Conservation (phyloP, 2,888 invertebrate species). For the Acheta domesticus region DNA sequence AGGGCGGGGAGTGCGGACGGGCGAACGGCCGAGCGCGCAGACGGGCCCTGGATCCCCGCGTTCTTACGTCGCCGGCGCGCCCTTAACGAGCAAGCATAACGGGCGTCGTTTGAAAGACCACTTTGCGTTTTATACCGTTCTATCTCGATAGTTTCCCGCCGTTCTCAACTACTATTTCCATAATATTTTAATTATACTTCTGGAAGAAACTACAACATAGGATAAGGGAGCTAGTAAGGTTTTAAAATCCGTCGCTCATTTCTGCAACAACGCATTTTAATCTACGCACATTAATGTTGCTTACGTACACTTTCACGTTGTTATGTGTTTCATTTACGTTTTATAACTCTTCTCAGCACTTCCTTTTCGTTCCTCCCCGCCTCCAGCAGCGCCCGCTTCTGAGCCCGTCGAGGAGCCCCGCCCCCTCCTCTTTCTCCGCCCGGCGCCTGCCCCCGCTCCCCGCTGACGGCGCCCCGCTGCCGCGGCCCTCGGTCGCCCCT, state of each 20-base stretch:
- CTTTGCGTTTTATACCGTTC: neutral
- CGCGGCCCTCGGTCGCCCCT: neutral
- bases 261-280: constrained; percentile 23
- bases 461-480: neutral
- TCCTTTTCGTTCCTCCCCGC: constrained; percentile 23
- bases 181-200: neutral
- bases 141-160: constrained; percentile 3
- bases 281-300: constrained; percentile 26
- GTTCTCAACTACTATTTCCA: neutral
- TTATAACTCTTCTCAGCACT: constrained; percentile 31
- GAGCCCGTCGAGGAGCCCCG: neutral
- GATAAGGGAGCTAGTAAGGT: neutral
- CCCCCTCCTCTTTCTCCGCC: neutral
- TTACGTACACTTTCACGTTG: constrained; percentile 23
- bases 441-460: neutral
- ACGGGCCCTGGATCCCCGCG: too few species aligned
- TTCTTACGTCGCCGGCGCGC: too few species aligned
- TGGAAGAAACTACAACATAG: neutral
- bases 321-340: constrained; percentile 33
- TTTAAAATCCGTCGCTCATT: constrained; percentile 20
- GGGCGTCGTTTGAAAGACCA: constrained; percentile 6
- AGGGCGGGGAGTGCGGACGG: too few species aligned
- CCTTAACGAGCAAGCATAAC: neutral
- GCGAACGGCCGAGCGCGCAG: too few species aligned
- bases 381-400: neutral